phyloP scores from a whole-genome alignment of 2,888 invertebrate genomes.

The Prionchulus punctatus region DNA sequence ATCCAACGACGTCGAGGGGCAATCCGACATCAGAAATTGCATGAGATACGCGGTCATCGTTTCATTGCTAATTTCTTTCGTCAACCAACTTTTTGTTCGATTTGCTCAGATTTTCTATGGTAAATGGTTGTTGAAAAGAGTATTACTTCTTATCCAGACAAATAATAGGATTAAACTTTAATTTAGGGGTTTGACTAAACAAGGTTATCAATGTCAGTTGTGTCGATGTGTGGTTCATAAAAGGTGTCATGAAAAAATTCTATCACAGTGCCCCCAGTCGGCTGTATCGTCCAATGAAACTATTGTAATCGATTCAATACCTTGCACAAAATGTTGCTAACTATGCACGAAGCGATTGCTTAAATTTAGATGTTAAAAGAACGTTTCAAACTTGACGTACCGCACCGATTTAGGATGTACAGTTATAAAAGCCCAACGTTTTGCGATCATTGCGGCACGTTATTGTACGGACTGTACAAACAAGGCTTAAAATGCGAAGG shows the following conservation, averaged over 20 bases:
- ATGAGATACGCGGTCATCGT: slow-evolving; percentile 80
- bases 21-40: slow-evolving; percentile 83
- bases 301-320: slow-evolving; percentile 27
- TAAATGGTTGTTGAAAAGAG: slow-evolving; percentile 15
- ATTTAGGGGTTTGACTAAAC: slow-evolving; percentile 36
- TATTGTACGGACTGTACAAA: slow-evolving; percentile 81
- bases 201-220: slow-evolving; percentile 46
- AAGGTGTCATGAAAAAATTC: slow-evolving; percentile 79
- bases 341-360: too few species aligned
- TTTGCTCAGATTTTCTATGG: slow-evolving; percentile 93
- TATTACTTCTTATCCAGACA: not conserved
- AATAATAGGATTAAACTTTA: not conserved
- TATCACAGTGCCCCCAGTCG: slow-evolving; percentile 83
- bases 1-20: slow-evolving; percentile 65
- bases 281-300: slow-evolving; percentile 57
- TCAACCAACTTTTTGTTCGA: slow-evolving; percentile 89
- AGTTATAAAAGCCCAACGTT: slow-evolving; percentile 97
- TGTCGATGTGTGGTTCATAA: slow-evolving; percentile 95
- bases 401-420: slow-evolving; percentile 77
- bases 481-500: slow-evolving; percentile 93
- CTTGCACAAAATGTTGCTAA: not conserved
- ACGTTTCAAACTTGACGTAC: slow-evolving; percentile 90
- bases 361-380: slow-evolving; percentile 66
- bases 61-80: slow-evolving; percentile 94
- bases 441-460: slow-evolving; percentile 90